A percentile compares a stretch with the other conserved stretches of the same genome.
Conservation (phyloP, 2,888 invertebrate genomes). For the Ochropleura leucogaster region DNA sequence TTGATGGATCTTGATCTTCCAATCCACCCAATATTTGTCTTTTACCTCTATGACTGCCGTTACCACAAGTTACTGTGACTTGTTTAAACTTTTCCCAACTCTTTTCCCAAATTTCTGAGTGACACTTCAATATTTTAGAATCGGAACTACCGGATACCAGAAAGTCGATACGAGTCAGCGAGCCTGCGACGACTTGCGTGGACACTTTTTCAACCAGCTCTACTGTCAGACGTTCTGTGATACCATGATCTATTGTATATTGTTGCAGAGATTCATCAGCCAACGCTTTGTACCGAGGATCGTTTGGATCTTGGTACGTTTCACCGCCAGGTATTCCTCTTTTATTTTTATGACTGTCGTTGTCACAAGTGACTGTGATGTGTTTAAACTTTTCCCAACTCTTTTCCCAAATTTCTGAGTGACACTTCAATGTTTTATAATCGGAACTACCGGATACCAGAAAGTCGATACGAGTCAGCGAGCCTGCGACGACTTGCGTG, state of each 20-base stretch:
- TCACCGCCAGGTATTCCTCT: not conserved
- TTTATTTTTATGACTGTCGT: not conserved
- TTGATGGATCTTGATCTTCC: constrained; percentile 1
- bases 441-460: not conserved
- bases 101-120: too few species aligned
- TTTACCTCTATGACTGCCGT: not conserved
- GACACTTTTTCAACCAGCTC: constrained; percentile 42
- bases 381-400: constrained; percentile 27
- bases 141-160: constrained; percentile 14
- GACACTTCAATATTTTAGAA: too few species aligned
- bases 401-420: constrained; percentile 35
- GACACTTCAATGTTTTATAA: constrained; percentile 9
- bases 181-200: constrained; percentile 61
- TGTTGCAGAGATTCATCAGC: not conserved
- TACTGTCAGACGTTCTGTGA: not conserved
- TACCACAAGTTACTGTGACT: not conserved
- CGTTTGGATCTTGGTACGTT: not conserved
- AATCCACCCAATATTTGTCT: not conserved
- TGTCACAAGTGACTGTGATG: not conserved
- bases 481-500: too few species aligned
- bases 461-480: too few species aligned
- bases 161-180: constrained; percentile 57
- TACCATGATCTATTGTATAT: not conserved
- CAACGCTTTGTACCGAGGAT: not conserved
- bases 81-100: too few species aligned